A percentile compares a stretch with the other conserved stretches of the same genome.
Evolutionary conservation across 2,888 invertebrate genomes (phyloP).

Genomic region (Elegia similella): DNA sequence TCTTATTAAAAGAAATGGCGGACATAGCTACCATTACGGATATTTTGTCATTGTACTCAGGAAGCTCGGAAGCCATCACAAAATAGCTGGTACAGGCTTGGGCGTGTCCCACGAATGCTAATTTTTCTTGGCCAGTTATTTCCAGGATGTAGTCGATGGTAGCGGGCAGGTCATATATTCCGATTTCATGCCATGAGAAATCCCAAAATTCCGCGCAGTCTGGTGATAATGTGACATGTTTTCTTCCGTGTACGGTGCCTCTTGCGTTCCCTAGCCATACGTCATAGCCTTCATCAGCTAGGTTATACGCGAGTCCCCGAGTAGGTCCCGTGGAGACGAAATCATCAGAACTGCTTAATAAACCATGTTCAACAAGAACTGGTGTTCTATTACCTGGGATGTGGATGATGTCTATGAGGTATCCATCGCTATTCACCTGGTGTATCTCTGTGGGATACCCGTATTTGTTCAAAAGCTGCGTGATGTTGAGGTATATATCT

Average conservation of each 20-base stretch:
- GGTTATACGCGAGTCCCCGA: conserved; percentile 78
- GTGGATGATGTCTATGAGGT: conserved; percentile 33
- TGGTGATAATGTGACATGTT: conserved; percentile 58
- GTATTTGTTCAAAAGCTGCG: background rate
- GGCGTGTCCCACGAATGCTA: conserved; percentile 89
- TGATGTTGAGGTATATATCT: background rate
- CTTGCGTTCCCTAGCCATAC: conserved; percentile 90
- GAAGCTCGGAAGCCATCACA: conserved; percentile 80
- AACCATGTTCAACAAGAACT: conserved; percentile 86
- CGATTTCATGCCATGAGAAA: conserved; percentile 88
- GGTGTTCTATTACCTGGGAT: conserved; percentile 41
- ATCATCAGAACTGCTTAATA: conserved; percentile 85
- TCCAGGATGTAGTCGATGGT: conserved; percentile 85
- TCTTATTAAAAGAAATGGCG: conserved; percentile 80
- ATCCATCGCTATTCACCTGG: conserved; percentile 27
- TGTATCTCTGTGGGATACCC: background rate
- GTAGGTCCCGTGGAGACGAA: conserved; percentile 85
- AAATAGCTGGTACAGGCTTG: conserved; percentile 85
- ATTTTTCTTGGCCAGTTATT: conserved; percentile 65
- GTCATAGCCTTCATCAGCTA: conserved; percentile 83
- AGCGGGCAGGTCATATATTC: background rate
- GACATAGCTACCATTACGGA: conserved; percentile 80
- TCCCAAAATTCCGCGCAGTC: conserved; percentile 73
- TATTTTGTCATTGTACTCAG: conserved; percentile 83
- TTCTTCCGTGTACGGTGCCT: conserved; percentile 84